A percentile compares a stretch with the other conserved stretches of the same genome.
These are phyloP conservation scores for Agrilus cyanescens DNA, from an alignment of 2,888 invertebrate genomes.

Conservation along the genomic window DNA sequence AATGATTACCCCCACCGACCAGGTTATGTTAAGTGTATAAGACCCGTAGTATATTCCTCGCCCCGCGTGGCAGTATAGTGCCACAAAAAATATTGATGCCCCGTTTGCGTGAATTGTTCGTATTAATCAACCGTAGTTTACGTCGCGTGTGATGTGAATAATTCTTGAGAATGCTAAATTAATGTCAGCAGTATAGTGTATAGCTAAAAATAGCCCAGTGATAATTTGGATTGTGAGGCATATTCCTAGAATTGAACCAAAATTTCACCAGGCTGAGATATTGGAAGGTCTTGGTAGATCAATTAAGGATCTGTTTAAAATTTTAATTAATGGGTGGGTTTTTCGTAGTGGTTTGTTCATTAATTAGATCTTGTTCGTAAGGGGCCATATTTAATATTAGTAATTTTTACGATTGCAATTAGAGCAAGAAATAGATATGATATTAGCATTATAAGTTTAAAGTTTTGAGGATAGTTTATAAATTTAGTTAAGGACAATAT, in stretches of 20 bases:
- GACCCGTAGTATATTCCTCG: slow-evolving; percentile 47
- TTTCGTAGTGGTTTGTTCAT: slow-evolving; percentile 41
- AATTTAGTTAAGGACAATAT: slow-evolving; percentile 40
- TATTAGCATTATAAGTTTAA: slow-evolving; percentile 42
- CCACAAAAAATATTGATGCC: slow-evolving; percentile 61
- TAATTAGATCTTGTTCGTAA: slow-evolving; percentile 34
- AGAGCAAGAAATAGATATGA: slow-evolving; percentile 48
- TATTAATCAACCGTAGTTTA: slow-evolving; percentile 56
- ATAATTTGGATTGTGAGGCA: slow-evolving; percentile 54
- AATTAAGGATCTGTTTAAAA: slow-evolving; percentile 46
- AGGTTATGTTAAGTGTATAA: slow-evolving; percentile 42
- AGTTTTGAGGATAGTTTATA: slow-evolving; percentile 40
- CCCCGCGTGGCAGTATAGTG: slow-evolving; percentile 54
- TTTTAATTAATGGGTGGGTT: slow-evolving; percentile 42
- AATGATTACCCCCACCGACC: slow-evolving; percentile 53
- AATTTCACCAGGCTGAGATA: slow-evolving; percentile 56
- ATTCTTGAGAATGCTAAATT: slow-evolving; percentile 53
- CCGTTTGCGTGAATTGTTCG: slow-evolving; percentile 58
- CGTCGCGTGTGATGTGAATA: slow-evolving; percentile 57
- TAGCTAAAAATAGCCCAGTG: slow-evolving; percentile 55
- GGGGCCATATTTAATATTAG: slow-evolving; percentile 42
- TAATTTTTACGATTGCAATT: slow-evolving; percentile 48
- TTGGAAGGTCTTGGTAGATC: slow-evolving; percentile 48
- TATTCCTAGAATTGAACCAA: slow-evolving; percentile 52
- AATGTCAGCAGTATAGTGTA: slow-evolving; percentile 55